These are phyloP conservation scores for Paragorgia papillata DNA, from an alignment of 92 coral and sea anemone genomes.

Conservation along the genomic window DNA sequence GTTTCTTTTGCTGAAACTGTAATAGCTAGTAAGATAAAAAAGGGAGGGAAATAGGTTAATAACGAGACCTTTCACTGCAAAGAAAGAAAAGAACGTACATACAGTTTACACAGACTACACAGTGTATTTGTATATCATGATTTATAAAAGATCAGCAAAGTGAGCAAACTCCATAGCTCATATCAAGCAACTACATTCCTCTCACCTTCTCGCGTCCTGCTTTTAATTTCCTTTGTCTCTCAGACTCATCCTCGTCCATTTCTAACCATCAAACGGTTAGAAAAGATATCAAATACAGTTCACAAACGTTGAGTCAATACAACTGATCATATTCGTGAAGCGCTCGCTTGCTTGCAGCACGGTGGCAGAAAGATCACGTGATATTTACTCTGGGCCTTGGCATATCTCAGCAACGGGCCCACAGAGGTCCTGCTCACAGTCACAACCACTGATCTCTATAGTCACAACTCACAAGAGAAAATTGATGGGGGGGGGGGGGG, in stretches of 20 bases:
- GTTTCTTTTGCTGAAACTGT: slow-evolving; percentile 82
- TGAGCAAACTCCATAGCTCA: slow-evolving; percentile 66
- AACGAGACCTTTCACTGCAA: background rate
- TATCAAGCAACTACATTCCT: slow-evolving; percentile 5
- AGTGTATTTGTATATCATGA: too few species aligned
- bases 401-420: too few species aligned
- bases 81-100: too few species aligned
- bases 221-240: slow-evolving; percentile 91
- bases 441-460: too few species aligned
- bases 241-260: slow-evolving; percentile 98
- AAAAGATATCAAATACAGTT: background rate
- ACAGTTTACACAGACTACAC: too few species aligned
- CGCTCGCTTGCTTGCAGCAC: too few species aligned
- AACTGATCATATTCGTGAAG: background rate
- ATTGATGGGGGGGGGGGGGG: too few species aligned
- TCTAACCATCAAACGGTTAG: background rate
- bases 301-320: background rate
- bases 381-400: too few species aligned
- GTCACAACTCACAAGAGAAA: too few species aligned
- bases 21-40: slow-evolving; percentile 53
- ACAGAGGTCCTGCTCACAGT: too few species aligned
- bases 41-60: background rate
- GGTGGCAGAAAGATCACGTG: too few species aligned
- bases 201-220: slow-evolving; percentile 95
- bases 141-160: too few species aligned